A percentile compares a stretch with the other conserved stretches of the same genome.
Conservation (phyloP, 2,797 vertebrate species). For the Cottoperca gobio region DNA sequence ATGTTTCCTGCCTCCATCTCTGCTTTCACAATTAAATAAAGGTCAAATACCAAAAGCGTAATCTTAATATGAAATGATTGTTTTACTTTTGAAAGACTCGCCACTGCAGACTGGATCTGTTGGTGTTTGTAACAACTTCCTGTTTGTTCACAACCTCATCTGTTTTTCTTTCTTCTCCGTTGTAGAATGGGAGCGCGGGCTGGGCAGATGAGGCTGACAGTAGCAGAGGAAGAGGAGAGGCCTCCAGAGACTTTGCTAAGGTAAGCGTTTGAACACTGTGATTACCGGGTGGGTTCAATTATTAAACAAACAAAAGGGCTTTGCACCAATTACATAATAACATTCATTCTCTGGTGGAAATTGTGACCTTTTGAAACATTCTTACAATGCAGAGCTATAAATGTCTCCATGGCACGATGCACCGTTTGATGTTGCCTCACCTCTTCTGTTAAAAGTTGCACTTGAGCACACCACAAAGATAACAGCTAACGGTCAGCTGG, state of each 20-base stretch:
- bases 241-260: slow-evolving; percentile 97
- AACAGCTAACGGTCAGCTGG: not conserved
- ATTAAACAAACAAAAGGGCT: not conserved
- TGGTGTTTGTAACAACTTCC: not conserved
- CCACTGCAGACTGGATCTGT: not conserved
- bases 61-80: not conserved
- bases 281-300: not conserved
- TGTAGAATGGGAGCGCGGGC: slow-evolving; percentile 87
- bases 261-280: slow-evolving; percentile 76
- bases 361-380: slow-evolving; percentile 3
- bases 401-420: not conserved
- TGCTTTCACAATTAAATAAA: not conserved
- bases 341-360: not conserved
- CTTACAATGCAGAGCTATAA: not conserved
- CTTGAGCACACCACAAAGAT: not conserved
- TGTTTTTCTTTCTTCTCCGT: slow-evolving; percentile 47
- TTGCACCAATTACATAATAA: not conserved
- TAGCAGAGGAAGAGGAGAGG: slow-evolving; percentile 91
- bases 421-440: not conserved
- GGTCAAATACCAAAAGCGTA: not conserved
- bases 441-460: slow-evolving; percentile 1
- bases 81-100: not conserved
- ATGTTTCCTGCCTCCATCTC: not conserved
- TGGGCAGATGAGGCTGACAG: slow-evolving; percentile 93
- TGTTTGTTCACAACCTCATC: slow-evolving; percentile 13